These are phyloP conservation scores for Triplophysa yarkandensis DNA, from an alignment of 2,797 vertebrate genomes.

Conservation along the genomic window DNA sequence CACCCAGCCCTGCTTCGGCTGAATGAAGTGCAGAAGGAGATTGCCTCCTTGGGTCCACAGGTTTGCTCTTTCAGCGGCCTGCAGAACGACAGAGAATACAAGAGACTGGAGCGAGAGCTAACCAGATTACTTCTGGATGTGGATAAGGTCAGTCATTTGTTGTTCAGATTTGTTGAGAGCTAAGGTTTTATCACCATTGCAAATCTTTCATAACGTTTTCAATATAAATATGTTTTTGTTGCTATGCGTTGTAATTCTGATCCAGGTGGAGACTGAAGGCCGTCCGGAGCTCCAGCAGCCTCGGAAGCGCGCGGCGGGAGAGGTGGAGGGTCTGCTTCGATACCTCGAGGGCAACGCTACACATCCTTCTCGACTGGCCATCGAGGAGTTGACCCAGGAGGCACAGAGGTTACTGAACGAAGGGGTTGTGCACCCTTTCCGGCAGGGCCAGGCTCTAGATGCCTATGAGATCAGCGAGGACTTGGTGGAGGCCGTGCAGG, in stretches of 20 bases:
- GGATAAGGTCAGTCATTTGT: slow-evolving; percentile 73
- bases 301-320: slow-evolving; percentile 87
- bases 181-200: too few species aligned
- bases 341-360: slow-evolving; percentile 92
- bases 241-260: not conserved
- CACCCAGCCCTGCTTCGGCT: slow-evolving; percentile 88
- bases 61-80: slow-evolving; percentile 91
- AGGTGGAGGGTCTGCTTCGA: slow-evolving; percentile 88
- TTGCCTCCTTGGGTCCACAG: slow-evolving; percentile 84
- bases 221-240: too few species aligned
- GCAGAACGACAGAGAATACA: slow-evolving; percentile 87
- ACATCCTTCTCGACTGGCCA: slow-evolving; percentile 86
- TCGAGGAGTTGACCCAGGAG: slow-evolving; percentile 85
- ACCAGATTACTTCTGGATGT: slow-evolving; percentile 90
- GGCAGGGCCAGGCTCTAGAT: slow-evolving; percentile 69
- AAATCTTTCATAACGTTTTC: too few species aligned
- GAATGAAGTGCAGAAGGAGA: slow-evolving; percentile 89
- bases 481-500: slow-evolving; percentile 91
- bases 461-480: slow-evolving; percentile 78
- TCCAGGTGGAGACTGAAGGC: slow-evolving; percentile 87
- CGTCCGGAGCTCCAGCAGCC: slow-evolving; percentile 87
- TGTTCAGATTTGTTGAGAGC: too few species aligned
- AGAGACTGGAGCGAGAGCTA: slow-evolving; percentile 86
- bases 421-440: slow-evolving; percentile 82
- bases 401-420: slow-evolving; percentile 85